Conservation (phyloP, 1,140 invertebrate genomes). For the Ruditapes philippinarum region DNA sequence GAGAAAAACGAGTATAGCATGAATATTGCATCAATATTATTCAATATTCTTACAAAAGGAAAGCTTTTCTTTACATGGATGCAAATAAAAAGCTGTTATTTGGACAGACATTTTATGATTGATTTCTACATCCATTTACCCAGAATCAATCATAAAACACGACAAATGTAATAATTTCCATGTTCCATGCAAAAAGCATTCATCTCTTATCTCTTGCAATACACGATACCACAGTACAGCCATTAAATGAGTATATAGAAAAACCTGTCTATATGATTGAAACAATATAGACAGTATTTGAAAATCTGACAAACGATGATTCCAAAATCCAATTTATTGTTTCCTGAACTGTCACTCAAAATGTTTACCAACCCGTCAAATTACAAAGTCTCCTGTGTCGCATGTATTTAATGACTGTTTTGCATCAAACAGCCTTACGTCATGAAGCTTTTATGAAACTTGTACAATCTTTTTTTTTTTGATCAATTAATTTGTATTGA, state of each 20-base stretch:
- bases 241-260: not conserved
- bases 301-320: constrained; percentile 30
- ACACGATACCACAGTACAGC: not conserved
- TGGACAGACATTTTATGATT: constrained; percentile 18
- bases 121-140: constrained; percentile 24
- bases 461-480: not conserved
- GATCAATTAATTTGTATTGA: no score
- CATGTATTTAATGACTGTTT: not conserved
- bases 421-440: constrained; percentile 1
- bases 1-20: not conserved
- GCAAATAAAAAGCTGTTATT: constrained; percentile 45
- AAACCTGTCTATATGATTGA: not conserved
- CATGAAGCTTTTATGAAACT: constrained; percentile 7
- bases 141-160: constrained; percentile 47
- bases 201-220: not conserved
- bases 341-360: constrained; percentile 14
- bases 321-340: constrained; percentile 22
- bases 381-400: not conserved
- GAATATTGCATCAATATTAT: constrained; percentile 28
- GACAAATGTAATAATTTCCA: constrained; percentile 8
- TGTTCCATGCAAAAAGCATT: not conserved
- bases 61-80: constrained; percentile 23
- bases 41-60: constrained; percentile 36
- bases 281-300: constrained; percentile 40
- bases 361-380: not conserved